Conservation (phyloP, 2,888 invertebrate genomes). For the Hermodice carunculata region DNA sequence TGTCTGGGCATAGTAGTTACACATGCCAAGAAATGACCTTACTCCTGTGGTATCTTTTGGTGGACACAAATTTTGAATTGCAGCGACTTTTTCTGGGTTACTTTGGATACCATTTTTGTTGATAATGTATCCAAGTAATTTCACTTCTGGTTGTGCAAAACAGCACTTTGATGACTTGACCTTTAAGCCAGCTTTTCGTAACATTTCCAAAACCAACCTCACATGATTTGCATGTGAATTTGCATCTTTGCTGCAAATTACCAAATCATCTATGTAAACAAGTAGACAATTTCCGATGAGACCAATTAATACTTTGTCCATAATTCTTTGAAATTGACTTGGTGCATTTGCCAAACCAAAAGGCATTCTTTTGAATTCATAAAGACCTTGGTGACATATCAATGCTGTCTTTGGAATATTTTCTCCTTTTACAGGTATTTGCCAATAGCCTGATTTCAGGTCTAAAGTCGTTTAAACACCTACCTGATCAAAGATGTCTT, state of each 20-base stretch:
- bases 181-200: too few species aligned
- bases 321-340: constrained; percentile 21
- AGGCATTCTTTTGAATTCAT: constrained; percentile 27
- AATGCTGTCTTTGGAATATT: constrained; percentile 30
- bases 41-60: too few species aligned
- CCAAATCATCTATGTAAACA: constrained; percentile 34
- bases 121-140: constrained; percentile 25
- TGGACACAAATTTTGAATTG: constrained; percentile 11
- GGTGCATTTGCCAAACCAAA: constrained; percentile 36
- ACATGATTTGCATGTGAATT: too few species aligned
- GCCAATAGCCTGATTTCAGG: constrained; percentile 28
- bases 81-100: constrained; percentile 27
- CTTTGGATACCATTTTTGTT: constrained; percentile 19
- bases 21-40: too few species aligned
- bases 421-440: constrained; percentile 19
- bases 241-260: too few species aligned
- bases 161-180: constrained; percentile 33
- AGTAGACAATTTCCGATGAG: constrained; percentile 6
- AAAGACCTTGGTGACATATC: constrained; percentile 17
- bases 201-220: too few species aligned
- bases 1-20: constrained; percentile 16
- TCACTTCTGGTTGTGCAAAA: constrained; percentile 21
- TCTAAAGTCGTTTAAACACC: constrained; percentile 27
- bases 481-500: constrained; percentile 36
- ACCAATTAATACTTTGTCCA: constrained; percentile 19